Base-by-base conservation (phyloP, 2,888 invertebrate genomes). In the Pterostichus madidus region DNA sequence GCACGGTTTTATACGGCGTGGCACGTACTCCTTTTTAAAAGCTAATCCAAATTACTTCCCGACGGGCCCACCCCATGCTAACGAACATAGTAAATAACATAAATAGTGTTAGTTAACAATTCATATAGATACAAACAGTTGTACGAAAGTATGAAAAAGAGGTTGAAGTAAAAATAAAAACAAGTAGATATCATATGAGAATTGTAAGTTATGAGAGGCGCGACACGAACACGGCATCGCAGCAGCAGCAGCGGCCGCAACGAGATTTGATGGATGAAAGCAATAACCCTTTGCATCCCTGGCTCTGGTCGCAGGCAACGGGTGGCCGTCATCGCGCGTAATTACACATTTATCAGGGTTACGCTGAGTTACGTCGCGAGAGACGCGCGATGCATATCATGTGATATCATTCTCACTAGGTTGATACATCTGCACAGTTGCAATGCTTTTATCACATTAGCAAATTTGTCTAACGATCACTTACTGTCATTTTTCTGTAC, bases 321-420 rank as follows among this genome's bases (percentile, higher is more conserved):
- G 83, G 83, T 52, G 77, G 83, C 83, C 77, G 83, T 83, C 83
- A 83, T 35, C 83, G 77, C 76, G 52, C 35, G 77, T 83, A 83
- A 83, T 83, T 83, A 83, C 77, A 83, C 76, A 83, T 83, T 83
- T 83, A 83, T 83, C 83, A 83, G 77, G 73, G 81, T 75, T 56
- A 64, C 39, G 52, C 52, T 52, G 52, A 61, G 46, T 79, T 46
- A 80, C 80, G 68, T 80, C 4, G 15, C 56, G 17, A 17, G 56
- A 56, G 17, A 15, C 17, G 17, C 56, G 17, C 1, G 56, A 56
- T 0, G 5, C 17, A 8, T 56, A 56, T 56, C 56, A 17, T 24
- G 17, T 13, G 56, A 13, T 52, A 52, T 52, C n/a, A 52, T 52
- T 10, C 11, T 52, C 11, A 10, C 44, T 10, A 44, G 11, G 44